These are phyloP conservation scores for Dendrocopos noguchii DNA, from an alignment of 2,113 vertebrate species.

Conservation along the genomic window DNA sequence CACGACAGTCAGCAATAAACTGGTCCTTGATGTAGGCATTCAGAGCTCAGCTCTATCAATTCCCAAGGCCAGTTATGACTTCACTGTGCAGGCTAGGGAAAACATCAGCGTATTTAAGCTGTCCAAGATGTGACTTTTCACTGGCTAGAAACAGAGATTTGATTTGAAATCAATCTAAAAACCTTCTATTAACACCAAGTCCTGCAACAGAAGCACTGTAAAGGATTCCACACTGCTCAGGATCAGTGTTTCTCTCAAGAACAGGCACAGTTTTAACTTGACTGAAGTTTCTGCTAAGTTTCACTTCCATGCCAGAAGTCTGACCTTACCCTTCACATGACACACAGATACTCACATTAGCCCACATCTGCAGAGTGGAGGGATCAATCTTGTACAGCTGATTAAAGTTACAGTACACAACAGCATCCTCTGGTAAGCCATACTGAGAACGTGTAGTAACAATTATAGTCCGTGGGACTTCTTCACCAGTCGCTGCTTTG, in stretches of 20 bases:
- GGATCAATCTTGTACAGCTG: conserved; percentile 99
- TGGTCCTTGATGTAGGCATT: not conserved
- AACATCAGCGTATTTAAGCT: not conserved
- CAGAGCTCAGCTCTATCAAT: not conserved
- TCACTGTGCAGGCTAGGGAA: not conserved
- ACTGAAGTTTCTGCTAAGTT: not conserved
- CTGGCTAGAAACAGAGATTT: not conserved
- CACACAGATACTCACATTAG: conserved; percentile 86
- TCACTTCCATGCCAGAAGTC: not conserved
- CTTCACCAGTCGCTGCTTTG: conserved; percentile 97
- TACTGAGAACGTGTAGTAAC: conserved; percentile 99
- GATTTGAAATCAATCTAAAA: not conserved
- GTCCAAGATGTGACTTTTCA: not conserved
- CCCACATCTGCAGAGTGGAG: conserved; percentile 98
- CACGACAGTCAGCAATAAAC: not conserved
- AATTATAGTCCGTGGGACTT: conserved; percentile 96
- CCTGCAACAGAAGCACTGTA: not conserved
- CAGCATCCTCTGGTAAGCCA: conserved; percentile 95
- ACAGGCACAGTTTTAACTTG: not conserved
- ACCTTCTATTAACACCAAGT: not conserved
- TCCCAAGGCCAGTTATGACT: not conserved
- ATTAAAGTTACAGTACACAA: conserved; percentile 99
- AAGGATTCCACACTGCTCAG: not conserved
- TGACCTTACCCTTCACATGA: not conserved
- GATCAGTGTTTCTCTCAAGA: not conserved